Base-by-base conservation (phyloP, 2,113 vertebrate genomes). In the Paedocypris sp. region DNA sequence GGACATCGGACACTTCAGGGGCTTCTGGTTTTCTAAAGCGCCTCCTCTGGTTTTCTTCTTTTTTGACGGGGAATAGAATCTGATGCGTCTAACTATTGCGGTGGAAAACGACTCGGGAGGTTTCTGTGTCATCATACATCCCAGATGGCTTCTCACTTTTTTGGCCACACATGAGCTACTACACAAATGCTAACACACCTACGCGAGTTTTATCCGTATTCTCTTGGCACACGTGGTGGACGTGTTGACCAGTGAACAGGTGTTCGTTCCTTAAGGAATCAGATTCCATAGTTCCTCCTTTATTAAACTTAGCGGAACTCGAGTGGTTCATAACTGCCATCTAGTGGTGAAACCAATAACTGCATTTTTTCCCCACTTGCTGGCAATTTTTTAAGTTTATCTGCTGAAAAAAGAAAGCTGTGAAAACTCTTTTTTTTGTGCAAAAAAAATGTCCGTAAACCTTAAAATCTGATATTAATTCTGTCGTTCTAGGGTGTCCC, bases 401-500 rank as follows among this genome's bases (percentile, higher is more conserved):
- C n/a, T n/a, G n/a, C n/a, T n/a, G n/a, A 9, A 15, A 26, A 25
- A 46, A 46, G n/a, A 26, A 7, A 11, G 23, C 43, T 47, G 43
- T 12, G 6, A 47, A 25, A 12, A 15, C 8, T 47, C 43, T n/a
- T n/a, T n/a, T n/a, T n/a, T n/a, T n/a, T n/a, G n/a, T n/a, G n/a
- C n/a, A n/a, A n/a, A 47, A 15, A 15, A 12, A 9, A 11, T 15
- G 23, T 13, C 3, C 7, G 1, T 18, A 48, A 23, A 29, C 29
- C 25, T 16, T 43, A 2, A 19, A 43, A 20, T 36, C 22, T 63
- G 46, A 25, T 35, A 57, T 43, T 10, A 16, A 22, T 19, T 49
- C 52, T 66, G 16, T 52, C n/a, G 35, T 10, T 53, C 31, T 26
- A 68, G 66, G 66, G 66, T 29, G 4, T 29, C 11, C 35, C 66